A percentile compares a stretch with the other conserved stretches of the same genome.
phyloP scores from a whole-genome alignment of 2,888 invertebrate species.

The Drosophila paucipuncta region DNA sequence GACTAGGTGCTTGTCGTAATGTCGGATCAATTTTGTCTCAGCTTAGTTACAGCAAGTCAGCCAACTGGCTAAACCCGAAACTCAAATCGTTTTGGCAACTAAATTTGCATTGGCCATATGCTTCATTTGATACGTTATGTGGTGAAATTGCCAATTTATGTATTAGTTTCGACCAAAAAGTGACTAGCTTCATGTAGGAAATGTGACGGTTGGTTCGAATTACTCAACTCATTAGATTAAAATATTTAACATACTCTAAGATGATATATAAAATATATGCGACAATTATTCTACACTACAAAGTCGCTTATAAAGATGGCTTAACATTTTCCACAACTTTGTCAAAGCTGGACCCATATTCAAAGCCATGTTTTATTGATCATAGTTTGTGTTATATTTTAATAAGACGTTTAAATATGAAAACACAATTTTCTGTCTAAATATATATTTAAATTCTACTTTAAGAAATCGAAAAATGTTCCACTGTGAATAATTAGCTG shows the following conservation, averaged over 20 bases:
- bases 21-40: conserved; percentile 74
- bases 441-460: not conserved
- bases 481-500: not conserved
- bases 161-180: conserved; percentile 41
- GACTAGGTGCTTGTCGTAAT: conserved; percentile 55
- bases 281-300: not conserved
- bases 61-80: conserved; percentile 66
- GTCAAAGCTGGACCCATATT: not conserved
- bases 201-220: conserved; percentile 40
- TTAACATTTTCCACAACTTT: not conserved
- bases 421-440: not conserved
- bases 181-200: conserved; percentile 39
- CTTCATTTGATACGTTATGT: conserved; percentile 34
- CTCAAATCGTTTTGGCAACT: conserved; percentile 59
- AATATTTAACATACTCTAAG: conserved; percentile 30
- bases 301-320: not conserved
- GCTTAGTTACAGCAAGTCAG: conserved; percentile 46
- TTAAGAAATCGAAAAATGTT: not conserved
- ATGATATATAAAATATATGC: not conserved
- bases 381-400: not conserved
- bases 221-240: conserved; percentile 48
- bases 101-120: conserved; percentile 65
- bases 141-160: conserved; percentile 57
- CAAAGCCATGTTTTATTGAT: not conserved
- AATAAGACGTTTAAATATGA: not conserved